Percentiles rank a stretch among this genome's conserved stretches.
Conservation (phyloP, 2,888 invertebrate species). For the Arrhopalites spinosus region DNA sequence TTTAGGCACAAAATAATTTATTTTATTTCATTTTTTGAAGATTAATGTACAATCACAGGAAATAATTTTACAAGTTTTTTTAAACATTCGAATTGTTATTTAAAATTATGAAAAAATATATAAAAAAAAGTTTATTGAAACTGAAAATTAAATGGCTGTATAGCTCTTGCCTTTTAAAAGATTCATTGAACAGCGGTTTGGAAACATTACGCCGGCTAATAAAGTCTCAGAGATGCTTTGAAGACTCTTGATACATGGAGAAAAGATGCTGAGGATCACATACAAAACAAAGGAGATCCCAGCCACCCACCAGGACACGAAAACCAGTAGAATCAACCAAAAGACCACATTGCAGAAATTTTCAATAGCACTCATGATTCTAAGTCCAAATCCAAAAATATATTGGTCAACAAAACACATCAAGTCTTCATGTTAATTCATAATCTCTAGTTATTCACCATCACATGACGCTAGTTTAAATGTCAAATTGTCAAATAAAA, state of each 20-base stretch:
- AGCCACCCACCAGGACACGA: conserved; percentile 59
- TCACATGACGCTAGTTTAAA: not conserved
- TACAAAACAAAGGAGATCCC: conserved; percentile 58
- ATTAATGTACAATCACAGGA: too few species aligned
- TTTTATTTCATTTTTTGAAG: too few species aligned
- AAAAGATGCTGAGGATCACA: conserved; percentile 58
- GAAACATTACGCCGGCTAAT: conserved; percentile 59
- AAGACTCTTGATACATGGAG: conserved; percentile 58
- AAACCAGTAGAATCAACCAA: conserved; percentile 59
- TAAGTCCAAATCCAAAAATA: not conserved
- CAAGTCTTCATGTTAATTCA: not conserved
- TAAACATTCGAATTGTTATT: too few species aligned
- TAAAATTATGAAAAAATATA: too few species aligned
- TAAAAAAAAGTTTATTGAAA: too few species aligned
- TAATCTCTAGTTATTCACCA: not conserved
- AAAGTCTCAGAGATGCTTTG: conserved; percentile 58
- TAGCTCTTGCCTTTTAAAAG: conserved; percentile 59
- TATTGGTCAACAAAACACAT: not conserved
- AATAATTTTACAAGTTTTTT: too few species aligned
- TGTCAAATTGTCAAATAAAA: too few species aligned
- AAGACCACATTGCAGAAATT: conserved; percentile 56
- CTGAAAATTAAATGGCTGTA: conserved; percentile 54
- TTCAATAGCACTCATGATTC: conserved; percentile 61
- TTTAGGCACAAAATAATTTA: too few species aligned
- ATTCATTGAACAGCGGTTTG: conserved; percentile 59